These are phyloP conservation scores for Cataglyphis rosenhaueri DNA, from an alignment of 2,888 invertebrate species.

Conservation along the genomic window DNA sequence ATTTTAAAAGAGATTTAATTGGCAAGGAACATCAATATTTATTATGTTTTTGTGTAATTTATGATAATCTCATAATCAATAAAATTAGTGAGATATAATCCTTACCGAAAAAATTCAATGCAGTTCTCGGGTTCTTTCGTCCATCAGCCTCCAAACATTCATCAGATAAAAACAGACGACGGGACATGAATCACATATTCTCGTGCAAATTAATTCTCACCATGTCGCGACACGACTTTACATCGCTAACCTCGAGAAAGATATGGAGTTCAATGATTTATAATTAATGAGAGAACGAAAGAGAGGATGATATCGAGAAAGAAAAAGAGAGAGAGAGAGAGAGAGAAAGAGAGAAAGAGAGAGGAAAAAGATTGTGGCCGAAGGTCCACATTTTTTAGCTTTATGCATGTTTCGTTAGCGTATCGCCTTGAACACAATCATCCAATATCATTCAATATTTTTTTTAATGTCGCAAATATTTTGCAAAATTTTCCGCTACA, in stretches of 20 bases:
- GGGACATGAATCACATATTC: background rate
- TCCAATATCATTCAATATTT: background rate
- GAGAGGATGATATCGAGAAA: background rate
- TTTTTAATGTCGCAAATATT: background rate
- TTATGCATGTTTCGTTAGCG: slow-evolving; percentile 18
- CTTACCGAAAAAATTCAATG: background rate
- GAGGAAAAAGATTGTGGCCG: background rate
- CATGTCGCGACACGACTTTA: background rate
- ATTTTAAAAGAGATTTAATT: background rate
- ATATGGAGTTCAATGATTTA: slow-evolving; percentile 26
- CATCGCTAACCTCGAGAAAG: background rate
- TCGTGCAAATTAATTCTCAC: slow-evolving; percentile 8
- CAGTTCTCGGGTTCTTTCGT: background rate
- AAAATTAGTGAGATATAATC: background rate
- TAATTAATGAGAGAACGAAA: slow-evolving; percentile 19
- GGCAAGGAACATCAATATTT: background rate
- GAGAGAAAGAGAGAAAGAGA: too few species aligned
- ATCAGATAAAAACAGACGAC: slow-evolving; percentile 23
- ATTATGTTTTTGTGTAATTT: background rate
- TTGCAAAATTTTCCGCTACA: background rate
- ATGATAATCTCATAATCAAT: background rate
- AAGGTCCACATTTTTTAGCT: background rate
- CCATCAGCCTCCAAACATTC: slow-evolving; percentile 12
- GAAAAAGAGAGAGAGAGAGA: background rate
- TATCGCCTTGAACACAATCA: slow-evolving; percentile 4